phyloP scores from a whole-genome alignment of 1,140 invertebrate genomes.

The Drosophila elegans region DNA sequence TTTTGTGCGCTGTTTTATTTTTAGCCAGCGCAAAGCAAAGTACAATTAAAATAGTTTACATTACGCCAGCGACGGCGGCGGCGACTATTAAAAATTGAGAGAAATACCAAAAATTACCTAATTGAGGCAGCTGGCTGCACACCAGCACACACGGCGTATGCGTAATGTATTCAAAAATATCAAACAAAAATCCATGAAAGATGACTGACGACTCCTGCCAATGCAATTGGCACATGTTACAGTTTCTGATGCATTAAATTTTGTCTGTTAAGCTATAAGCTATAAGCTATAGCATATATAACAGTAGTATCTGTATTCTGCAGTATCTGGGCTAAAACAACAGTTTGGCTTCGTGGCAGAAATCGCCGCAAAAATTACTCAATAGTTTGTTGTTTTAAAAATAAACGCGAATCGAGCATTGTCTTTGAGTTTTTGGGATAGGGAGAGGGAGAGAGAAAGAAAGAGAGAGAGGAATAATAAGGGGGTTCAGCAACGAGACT shows the following conservation, averaged over 20 bases:
- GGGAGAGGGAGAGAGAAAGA: not conserved
- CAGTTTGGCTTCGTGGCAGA: constrained; percentile 37
- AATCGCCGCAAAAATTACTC: constrained; percentile 56
- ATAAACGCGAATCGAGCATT: constrained; percentile 75
- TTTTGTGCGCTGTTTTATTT: constrained; percentile 49
- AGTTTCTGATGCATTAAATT: constrained; percentile 66
- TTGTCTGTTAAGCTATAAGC: too few relatives aligned
- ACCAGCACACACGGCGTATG: constrained; percentile 56
- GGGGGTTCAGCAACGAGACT: constrained; percentile 16
- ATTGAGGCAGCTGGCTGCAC: constrained; percentile 64
- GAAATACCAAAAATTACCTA: constrained; percentile 68
- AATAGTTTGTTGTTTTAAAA: constrained; percentile 73
- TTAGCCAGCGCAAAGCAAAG: constrained; percentile 61
- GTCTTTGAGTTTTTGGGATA: constrained; percentile 40
- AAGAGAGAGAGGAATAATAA: not conserved
- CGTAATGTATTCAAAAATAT: constrained; percentile 79
- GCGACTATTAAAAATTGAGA: constrained; percentile 67
- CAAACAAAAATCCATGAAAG: constrained; percentile 27
- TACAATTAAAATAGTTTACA: constrained; percentile 83
- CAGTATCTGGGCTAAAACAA: constrained; percentile 70
- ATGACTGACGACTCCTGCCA: constrained; percentile 51
- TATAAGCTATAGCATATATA: not conserved
- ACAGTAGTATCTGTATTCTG: constrained; percentile 15
- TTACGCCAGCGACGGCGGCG: constrained; percentile 38
- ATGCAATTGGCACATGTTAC: constrained; percentile 69